Evolutionary conservation across 2,888 invertebrate genomes (phyloP).

Genomic region (Leucophora obtusa): DNA sequence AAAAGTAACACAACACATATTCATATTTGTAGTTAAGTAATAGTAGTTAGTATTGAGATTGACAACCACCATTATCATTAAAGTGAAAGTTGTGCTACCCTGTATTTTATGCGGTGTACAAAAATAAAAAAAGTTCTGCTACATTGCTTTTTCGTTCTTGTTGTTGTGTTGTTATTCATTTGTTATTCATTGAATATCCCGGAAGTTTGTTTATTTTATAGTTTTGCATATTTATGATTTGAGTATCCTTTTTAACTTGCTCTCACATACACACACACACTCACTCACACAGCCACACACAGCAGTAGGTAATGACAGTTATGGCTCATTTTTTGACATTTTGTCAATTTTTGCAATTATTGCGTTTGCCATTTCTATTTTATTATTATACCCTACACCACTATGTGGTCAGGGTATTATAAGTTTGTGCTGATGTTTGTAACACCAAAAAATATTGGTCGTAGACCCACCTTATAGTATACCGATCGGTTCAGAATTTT

Average conservation of each 20-base stretch:
- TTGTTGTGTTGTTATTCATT: slow-evolving; percentile 29
- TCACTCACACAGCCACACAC: slow-evolving; percentile 38
- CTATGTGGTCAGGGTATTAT: too few relatives aligned
- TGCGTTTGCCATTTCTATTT: slow-evolving; percentile 30
- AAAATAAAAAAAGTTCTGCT: slow-evolving; percentile 52
- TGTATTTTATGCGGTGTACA: too few relatives aligned
- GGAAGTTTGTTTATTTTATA: slow-evolving; percentile 77
- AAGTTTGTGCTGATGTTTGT: too few relatives aligned
- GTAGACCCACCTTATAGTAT: too few relatives aligned
- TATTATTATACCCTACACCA: too few relatives aligned
- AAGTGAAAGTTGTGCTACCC: slow-evolving; percentile 20
- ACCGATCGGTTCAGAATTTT: too few relatives aligned
- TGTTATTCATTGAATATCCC: slow-evolving; percentile 60
- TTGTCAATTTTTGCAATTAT: slow-evolving; percentile 59
- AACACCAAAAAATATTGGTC: too few relatives aligned
- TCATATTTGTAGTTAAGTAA: slow-evolving; percentile 58
- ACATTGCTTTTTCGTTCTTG: slow-evolving; percentile 57
- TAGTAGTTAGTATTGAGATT: slow-evolving; percentile 65
- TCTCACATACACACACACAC: slow-evolving; percentile 43
- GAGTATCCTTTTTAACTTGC: slow-evolving; percentile 37
- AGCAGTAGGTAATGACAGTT: slow-evolving; percentile 51
- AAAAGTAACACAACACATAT: slow-evolving; percentile 45
- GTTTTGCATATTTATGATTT: slow-evolving; percentile 64
- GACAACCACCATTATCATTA: slow-evolving; percentile 30
- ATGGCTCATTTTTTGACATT: slow-evolving; percentile 55